Conservation (phyloP, 1,140 invertebrate species). For the Pararge aegeria region DNA sequence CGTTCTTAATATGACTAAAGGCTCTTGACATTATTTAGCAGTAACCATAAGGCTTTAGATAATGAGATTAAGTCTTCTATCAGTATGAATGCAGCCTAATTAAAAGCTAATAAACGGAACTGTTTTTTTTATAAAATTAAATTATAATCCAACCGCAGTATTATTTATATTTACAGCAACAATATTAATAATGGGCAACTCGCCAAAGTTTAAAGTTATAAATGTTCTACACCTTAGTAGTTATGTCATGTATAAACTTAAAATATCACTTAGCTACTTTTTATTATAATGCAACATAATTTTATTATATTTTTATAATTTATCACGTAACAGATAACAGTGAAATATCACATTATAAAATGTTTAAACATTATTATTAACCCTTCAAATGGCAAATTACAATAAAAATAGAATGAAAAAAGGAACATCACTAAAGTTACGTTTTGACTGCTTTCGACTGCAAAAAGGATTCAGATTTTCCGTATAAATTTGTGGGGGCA, state of each 20-base stretch:
- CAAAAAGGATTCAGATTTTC: too few species aligned
- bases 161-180: constrained; percentile 55
- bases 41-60: neutral
- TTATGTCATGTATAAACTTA: constrained; percentile 70
- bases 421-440: constrained; percentile 33
- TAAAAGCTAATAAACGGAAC: constrained; percentile 3
- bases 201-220: constrained; percentile 18
- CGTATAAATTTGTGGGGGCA: too few species aligned
- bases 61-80: neutral
- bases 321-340: constrained; percentile 75
- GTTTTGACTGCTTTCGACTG: neutral
- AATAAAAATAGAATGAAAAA: constrained; percentile 24
- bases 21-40: neutral
- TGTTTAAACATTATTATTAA: constrained; percentile 59
- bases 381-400: constrained; percentile 57
- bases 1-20: neutral
- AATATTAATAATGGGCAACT: constrained; percentile 39
- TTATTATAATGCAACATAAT: constrained; percentile 59
- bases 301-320: constrained; percentile 58
- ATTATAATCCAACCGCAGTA: constrained; percentile 12
- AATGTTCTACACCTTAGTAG: constrained; percentile 42
- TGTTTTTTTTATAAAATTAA: neutral
- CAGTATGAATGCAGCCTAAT: neutral
- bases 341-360: constrained; percentile 75
- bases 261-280: constrained; percentile 40